Base-by-base conservation (phyloP, 2,888 invertebrate species). In the Achlya flavicornis region DNA sequence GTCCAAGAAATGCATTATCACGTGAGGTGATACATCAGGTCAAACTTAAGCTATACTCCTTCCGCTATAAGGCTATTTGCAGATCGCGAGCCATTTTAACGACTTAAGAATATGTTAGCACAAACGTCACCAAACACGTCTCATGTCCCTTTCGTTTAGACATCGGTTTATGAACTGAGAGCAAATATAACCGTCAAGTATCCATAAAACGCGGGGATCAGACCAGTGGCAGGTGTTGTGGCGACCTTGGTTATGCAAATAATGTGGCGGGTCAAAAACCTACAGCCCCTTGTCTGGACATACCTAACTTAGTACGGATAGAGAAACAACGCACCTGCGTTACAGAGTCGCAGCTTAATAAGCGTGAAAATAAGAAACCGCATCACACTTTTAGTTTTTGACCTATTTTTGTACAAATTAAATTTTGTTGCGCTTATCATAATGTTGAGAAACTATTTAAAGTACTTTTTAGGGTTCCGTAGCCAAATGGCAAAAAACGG, bases 221-320 rank as follows among this genome's bases (percentile, higher is more conserved):
- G 19, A 19, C 71, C 70, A 60, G 64, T 71, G 77, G 84, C 89
- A 89, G 88, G 87, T 88, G 88, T 74, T 74, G 75, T 68, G 64
- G 61, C 79, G 88, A 86, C 90, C 89, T 89, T 89, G 86, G 73
- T 66, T 79, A 85, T 87, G 85, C 85, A 84, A 87, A 87, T 86
- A 85, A 75, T 78, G 78, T 73, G 75, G 71, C 79, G 80, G 87
- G 87, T 87, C 86, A 86, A 83, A 80, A 76, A 85, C 88, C 87
- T 78, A 80, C 66, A 76, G 76, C 71, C 75, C 76, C 69, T 69
- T 64, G 75, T 66, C 67, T 75, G 75, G 67, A 72, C 71, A 67
- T 72, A 68, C 69, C 67, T 16, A 60, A 65, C 62, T 61, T 48
- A 16, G 38, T 26, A 46, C 64, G 61, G 46, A 57, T 62, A 60